Percentiles rank a stretch among this genome's conserved stretches.
Evolutionary conservation across 2,888 invertebrate species (phyloP).

Genomic region (Nebria brevicollis): DNA sequence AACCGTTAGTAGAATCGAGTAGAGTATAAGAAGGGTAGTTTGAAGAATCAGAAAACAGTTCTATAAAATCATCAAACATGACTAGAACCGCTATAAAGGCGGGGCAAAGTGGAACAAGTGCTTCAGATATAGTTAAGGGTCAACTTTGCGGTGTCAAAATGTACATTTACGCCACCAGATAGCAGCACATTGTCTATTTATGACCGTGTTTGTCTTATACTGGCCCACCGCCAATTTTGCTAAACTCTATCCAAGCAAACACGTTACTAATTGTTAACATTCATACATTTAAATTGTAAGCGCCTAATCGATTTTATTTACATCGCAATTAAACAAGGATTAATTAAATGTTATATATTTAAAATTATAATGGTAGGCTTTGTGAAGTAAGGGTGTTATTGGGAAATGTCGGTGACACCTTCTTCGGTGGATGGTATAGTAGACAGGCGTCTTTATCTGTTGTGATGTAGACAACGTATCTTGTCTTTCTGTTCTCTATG

Average conservation of each 20-base stretch:
- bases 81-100: background rate
- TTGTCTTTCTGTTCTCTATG: slow-evolving; percentile 23
- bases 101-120: background rate
- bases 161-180: slow-evolving; percentile 56
- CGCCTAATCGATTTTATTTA: too few relatives aligned
- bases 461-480: slow-evolving; percentile 55
- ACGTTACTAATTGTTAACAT: background rate
- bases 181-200: slow-evolving; percentile 57
- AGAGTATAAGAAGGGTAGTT: background rate
- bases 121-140: slow-evolving; percentile 51
- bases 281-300: too few relatives aligned
- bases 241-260: slow-evolving; percentile 19
- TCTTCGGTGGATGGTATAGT: background rate
- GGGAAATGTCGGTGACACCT: background rate
- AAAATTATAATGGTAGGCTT: background rate
- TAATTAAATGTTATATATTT: too few relatives aligned
- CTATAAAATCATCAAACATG: background rate
- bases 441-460: slow-evolving; percentile 57
- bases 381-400: background rate
- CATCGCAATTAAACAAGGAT: too few relatives aligned
- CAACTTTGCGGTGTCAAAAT: slow-evolving; percentile 52
- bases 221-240: slow-evolving; percentile 55
- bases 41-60: background rate
- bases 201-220: slow-evolving; percentile 58
- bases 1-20: too few relatives aligned